These are phyloP conservation scores for Dallia pectoralis DNA, from an alignment of 2,797 vertebrate genomes.

Conservation along the genomic window DNA sequence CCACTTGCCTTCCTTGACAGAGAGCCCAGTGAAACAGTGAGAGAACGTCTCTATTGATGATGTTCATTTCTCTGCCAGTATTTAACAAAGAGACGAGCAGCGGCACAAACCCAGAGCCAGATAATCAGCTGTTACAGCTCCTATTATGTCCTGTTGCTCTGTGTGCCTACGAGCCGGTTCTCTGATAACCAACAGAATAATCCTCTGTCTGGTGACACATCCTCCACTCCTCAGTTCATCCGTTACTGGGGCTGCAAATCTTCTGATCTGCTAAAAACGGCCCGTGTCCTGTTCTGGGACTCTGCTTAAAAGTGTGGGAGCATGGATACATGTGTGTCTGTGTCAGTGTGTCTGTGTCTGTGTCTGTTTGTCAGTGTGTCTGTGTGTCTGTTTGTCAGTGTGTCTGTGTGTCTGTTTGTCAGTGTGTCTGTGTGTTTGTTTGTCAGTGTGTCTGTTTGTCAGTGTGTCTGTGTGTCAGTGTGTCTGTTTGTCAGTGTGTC, in stretches of 20 bases:
- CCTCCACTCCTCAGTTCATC: not conserved
- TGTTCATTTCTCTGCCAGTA: constrained; percentile 45
- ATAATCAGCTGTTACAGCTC: constrained; percentile 28
- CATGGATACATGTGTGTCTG: not conserved
- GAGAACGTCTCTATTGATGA: not conserved
- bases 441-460: not conserved
- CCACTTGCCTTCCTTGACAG: not conserved
- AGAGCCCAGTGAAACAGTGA: not conserved
- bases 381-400: too few species aligned
- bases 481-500: not conserved
- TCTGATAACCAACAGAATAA: constrained; percentile 32
- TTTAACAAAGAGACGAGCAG: constrained; percentile 47
- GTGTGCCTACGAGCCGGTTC: constrained; percentile 39
- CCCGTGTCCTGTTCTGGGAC: not conserved
- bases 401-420: not conserved
- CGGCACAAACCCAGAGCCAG: constrained; percentile 27
- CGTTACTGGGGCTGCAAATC: not conserved
- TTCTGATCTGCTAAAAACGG: not conserved
- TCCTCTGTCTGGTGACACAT: constrained; percentile 8
- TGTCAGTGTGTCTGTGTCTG: too few species aligned
- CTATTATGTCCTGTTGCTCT: constrained; percentile 27
- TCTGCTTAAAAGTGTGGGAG: not conserved
- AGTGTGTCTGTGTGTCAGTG: not conserved
- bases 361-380: too few species aligned
- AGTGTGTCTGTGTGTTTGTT: constrained; percentile 5